Percentiles rank a stretch among this genome's conserved stretches.
Evolutionary conservation across 2,113 vertebrate species (phyloP).

Genomic region (Pardalotus punctatus): DNA sequence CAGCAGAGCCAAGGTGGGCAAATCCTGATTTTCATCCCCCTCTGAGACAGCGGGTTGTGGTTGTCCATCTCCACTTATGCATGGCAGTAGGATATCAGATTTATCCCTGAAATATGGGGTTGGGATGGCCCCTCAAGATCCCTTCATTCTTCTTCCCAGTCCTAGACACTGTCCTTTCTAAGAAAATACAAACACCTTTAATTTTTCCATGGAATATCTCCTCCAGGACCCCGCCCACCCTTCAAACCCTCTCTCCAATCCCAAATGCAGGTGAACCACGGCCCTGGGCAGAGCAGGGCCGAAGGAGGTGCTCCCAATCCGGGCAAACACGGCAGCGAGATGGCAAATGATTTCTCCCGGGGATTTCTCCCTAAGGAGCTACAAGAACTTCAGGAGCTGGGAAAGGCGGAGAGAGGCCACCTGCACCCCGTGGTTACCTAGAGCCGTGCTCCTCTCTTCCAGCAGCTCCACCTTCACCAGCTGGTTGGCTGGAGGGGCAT

Average conservation of each 20-base stretch:
- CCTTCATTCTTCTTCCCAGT: not conserved
- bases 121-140: not conserved
- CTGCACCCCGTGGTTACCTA: conserved; percentile 70
- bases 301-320: not conserved
- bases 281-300: not conserved
- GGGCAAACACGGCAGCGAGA: not conserved
- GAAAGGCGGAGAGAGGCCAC: not conserved
- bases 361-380: not conserved
- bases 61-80: not conserved
- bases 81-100: not conserved
- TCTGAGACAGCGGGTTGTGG: not conserved
- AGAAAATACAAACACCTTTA: not conserved
- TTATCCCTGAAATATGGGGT: not conserved
- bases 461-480: conserved; percentile 94
- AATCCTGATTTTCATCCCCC: not conserved
- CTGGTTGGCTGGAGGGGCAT: conserved; percentile 90
- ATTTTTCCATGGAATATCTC: not conserved
- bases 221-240: not conserved
- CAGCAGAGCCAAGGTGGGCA: not conserved
- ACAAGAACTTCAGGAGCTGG: not conserved
- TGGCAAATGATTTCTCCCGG: not conserved
- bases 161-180: not conserved
- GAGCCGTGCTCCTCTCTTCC: conserved; percentile 90
- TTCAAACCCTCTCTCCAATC: not conserved
- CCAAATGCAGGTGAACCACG: not conserved